These are phyloP conservation scores for Amazona guildingii DNA, from an alignment of 2,113 vertebrate genomes.

Conservation along the genomic window DNA sequence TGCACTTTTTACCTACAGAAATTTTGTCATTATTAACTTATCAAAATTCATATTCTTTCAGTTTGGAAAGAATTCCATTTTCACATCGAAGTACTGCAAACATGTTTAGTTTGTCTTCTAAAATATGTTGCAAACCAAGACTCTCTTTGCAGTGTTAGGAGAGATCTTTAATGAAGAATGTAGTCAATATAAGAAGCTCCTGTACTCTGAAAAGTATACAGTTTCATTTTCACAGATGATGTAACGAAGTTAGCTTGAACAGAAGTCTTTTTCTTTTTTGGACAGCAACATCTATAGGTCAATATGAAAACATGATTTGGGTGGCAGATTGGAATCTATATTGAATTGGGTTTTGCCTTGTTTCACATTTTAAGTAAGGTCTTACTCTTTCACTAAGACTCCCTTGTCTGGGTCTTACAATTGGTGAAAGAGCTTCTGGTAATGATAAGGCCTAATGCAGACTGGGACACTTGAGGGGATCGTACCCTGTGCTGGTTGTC, in stretches of 20 bases:
- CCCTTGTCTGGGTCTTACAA: neutral
- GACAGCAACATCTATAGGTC: constrained; percentile 19
- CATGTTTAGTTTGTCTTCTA: constrained; percentile 38
- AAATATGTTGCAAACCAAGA: constrained; percentile 37
- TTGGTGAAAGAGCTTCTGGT: neutral
- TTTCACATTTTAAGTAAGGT: neutral
- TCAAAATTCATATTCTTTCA: neutral
- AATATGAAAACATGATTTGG: neutral
- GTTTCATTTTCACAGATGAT: constrained; percentile 59
- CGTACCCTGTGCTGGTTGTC: neutral
- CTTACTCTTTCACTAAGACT: neutral
- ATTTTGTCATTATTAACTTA: constrained; percentile 20
- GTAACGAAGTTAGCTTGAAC: constrained; percentile 52
- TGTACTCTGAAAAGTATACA: constrained; percentile 41
- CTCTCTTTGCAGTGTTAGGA: constrained; percentile 43
- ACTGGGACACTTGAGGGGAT: neutral
- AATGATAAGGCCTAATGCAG: accelerated
- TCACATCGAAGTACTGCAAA: neutral
- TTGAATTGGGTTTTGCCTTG: neutral
- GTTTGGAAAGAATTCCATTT: neutral
- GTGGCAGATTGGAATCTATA: constrained; percentile 6
- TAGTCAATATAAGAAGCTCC: constrained; percentile 43
- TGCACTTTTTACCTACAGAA: constrained; percentile 47
- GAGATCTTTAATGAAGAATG: constrained; percentile 52
- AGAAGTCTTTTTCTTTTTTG: constrained; percentile 26